A percentile compares a stretch with the other conserved stretches of the same genome.
Evolutionary conservation across 2,797 vertebrate species (phyloP).

Genomic region (Eulemur rubriventer): DNA sequence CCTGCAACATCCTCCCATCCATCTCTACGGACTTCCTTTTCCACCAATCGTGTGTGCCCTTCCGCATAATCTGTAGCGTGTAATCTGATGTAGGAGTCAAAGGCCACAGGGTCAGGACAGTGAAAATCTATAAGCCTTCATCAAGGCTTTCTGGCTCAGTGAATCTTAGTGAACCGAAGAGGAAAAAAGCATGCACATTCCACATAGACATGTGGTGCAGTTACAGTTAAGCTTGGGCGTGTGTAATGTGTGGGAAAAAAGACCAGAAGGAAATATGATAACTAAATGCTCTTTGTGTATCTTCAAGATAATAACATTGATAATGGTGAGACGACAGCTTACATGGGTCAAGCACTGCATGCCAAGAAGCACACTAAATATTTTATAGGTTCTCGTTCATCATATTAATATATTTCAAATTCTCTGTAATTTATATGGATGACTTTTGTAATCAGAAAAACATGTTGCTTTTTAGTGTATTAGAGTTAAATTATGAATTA

Average conservation of each 20-base stretch:
- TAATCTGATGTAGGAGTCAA: background rate
- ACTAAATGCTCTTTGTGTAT: background rate
- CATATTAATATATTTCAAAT: background rate
- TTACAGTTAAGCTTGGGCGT: background rate
- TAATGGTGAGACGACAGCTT: accelerated
- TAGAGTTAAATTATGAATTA: background rate
- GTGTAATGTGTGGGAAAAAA: accelerated
- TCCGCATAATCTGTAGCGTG: background rate
- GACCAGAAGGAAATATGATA: background rate
- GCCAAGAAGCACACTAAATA: background rate
- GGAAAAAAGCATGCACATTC: background rate
- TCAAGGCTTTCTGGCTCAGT: background rate
- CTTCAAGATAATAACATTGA: background rate
- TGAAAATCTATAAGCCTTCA: no score
- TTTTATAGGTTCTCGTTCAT: background rate
- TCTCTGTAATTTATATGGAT: background rate
- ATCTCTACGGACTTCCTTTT: background rate
- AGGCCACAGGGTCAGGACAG: background rate
- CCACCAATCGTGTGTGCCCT: background rate
- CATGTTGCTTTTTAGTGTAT: background rate
- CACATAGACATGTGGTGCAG: background rate
- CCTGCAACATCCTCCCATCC: background rate
- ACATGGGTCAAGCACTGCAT: background rate
- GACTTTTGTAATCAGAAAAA: background rate
- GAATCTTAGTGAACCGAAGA: background rate